phyloP scores from a whole-genome alignment of 2,113 vertebrate species.

The Sakesphorus luctuosus region DNA sequence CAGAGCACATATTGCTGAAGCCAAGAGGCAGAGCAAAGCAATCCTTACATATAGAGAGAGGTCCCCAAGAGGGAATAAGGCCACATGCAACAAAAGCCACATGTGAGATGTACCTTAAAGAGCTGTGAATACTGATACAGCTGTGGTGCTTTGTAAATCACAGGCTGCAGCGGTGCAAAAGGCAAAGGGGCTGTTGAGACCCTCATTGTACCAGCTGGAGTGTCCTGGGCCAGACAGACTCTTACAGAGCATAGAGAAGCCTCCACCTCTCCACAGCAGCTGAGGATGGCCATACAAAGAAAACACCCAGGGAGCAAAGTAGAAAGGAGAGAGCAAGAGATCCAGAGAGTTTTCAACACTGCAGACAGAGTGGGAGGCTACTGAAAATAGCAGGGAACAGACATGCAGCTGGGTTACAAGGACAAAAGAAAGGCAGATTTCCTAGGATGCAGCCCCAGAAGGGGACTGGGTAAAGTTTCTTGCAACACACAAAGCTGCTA shows the following conservation, averaged over 20 bases:
- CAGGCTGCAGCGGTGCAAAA: neutral
- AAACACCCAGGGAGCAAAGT: neutral
- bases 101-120: neutral
- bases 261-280: neutral
- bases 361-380: conserved; percentile 35
- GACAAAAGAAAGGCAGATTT: neutral
- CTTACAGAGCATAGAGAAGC: neutral
- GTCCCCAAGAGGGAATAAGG: neutral
- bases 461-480: neutral
- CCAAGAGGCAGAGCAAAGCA: neutral
- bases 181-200: neutral
- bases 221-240: neutral
- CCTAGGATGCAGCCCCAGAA: neutral
- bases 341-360: neutral
- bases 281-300: neutral
- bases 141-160: neutral
- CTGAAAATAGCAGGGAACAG: conserved; percentile 40
- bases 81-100: neutral
- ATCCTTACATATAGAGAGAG: accelerated
- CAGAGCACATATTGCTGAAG: neutral
- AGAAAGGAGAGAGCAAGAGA: neutral
- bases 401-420: neutral
- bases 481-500: neutral
- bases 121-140: neutral
- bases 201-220: neutral